Evolutionary conservation across 2,113 vertebrate species (phyloP), one percentile per base, ranked within the genome.

Genomic region (Apteryx mantelli): DNA sequence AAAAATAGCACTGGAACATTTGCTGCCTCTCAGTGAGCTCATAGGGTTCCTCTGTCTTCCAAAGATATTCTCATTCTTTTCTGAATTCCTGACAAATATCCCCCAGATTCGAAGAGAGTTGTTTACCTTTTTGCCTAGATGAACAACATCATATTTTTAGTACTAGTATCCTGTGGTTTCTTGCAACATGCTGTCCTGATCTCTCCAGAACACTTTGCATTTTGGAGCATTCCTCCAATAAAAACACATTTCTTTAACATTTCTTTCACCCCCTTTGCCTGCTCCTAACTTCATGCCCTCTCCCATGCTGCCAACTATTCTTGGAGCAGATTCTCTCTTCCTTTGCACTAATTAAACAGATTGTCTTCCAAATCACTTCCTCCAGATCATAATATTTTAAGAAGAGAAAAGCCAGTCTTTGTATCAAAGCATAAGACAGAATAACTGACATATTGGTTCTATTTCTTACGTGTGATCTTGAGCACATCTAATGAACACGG

Each of bases 381-480:
- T 89, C 25, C 48, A 73, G 60, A 89, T 77, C 65, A 91, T 90
- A 95, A 82, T 73, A 86, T 91, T 91, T 88, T 83, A 91, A 82
- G 19, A 85, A 73, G 34, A 73, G 17, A 26, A 88, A 81, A 75
- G 17, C 18, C 30, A 88, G 28, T 50, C 91, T 84, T 95, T 30
- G 25, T 84, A 64, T 81, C 34, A 87, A 91, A 68, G 25, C 53
- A 70, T 74, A 66, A 88, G 80, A 20, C 60, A 95, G 60, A 90
- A 36, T 82, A 91, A n/a, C 21, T 42, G 8, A 36, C 44, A 8
- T 48, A 78, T 46, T 4, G 2, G 15, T 82, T 88, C 69, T 46
- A 28, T 13, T 26, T 56, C 65, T 68, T 28, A 58, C 9, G 17
- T 58, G 55, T 58, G 55, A 18, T 58, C 55, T 58, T 32, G 9